These are phyloP conservation scores for Molossus alvarezi DNA, from an alignment of 2,797 vertebrate species.

Conservation along the genomic window DNA sequence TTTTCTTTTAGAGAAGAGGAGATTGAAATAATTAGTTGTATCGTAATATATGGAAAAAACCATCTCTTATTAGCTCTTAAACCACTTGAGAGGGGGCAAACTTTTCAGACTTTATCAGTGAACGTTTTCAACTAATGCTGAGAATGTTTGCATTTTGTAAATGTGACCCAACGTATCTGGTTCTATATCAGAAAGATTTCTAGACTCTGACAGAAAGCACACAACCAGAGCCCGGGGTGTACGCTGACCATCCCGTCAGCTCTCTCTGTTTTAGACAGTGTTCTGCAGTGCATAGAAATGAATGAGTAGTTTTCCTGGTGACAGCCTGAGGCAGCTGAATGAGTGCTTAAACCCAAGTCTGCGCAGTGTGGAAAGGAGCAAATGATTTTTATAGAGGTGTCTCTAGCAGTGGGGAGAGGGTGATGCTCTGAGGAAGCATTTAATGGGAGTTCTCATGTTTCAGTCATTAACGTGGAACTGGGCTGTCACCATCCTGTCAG, in stretches of 20 bases:
- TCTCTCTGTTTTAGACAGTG: slow-evolving; percentile 76
- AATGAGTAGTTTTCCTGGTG: slow-evolving; percentile 80
- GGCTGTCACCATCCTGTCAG: slow-evolving; percentile 37
- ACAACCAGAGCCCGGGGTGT: slow-evolving; percentile 16
- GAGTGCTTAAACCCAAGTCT: slow-evolving; percentile 61
- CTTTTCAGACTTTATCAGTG: slow-evolving; percentile 11
- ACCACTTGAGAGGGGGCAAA: slow-evolving; percentile 47
- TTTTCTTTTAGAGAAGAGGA: slow-evolving; percentile 45
- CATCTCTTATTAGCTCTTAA: slow-evolving; percentile 49
- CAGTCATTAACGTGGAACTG: slow-evolving; percentile 24
- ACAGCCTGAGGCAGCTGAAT: slow-evolving; percentile 62
- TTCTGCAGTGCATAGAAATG: slow-evolving; percentile 72
- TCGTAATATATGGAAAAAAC: slow-evolving; percentile 52
- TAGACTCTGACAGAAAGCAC: background rate
- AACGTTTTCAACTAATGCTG: slow-evolving; percentile 68
- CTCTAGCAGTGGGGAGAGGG: background rate
- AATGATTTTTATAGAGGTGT: slow-evolving; percentile 43
- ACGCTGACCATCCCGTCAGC: slow-evolving; percentile 11
- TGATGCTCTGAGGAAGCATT: background rate
- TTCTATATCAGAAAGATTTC: slow-evolving; percentile 5
- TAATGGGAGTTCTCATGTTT: slow-evolving; percentile 53
- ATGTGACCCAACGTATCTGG: slow-evolving; percentile 31
- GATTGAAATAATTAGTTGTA: slow-evolving; percentile 68
- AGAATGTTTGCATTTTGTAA: slow-evolving; percentile 74
- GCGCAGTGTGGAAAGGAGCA: slow-evolving; percentile 48